Evolutionary conservation across 1,140 invertebrate genomes (phyloP).

Genomic region (Drosophila sucinea): DNA sequence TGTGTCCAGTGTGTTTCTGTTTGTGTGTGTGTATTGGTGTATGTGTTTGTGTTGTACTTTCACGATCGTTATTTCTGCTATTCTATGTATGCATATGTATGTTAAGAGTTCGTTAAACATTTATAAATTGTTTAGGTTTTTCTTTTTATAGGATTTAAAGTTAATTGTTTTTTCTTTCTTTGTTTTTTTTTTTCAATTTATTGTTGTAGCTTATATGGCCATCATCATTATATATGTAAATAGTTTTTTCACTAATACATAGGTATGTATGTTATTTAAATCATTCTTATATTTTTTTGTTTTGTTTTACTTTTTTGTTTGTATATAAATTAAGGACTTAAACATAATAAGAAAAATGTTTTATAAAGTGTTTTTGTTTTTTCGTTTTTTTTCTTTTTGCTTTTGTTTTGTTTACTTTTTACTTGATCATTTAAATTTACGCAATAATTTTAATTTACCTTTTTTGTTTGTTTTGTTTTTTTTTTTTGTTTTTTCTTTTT

Average conservation of each 20-base stretch:
- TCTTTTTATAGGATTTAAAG: conserved; percentile 67
- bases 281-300: conserved; percentile 60
- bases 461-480: conserved; percentile 60
- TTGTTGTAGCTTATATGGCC: conserved; percentile 80
- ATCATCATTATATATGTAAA: conserved; percentile 77
- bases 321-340: conserved; percentile 80
- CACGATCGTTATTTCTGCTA: conserved; percentile 65
- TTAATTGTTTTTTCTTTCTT: conserved; percentile 46
- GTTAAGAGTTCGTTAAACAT: conserved; percentile 79
- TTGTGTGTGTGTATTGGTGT: conserved; percentile 35
- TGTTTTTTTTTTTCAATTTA: conserved; percentile 55
- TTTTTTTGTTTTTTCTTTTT: conserved; percentile 32
- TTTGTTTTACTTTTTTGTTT: conserved; percentile 51
- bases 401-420: conserved; percentile 54
- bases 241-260: conserved; percentile 75
- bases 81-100: conserved; percentile 63
- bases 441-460: conserved; percentile 55
- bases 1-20: conserved; percentile 18
- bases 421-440: conserved; percentile 60
- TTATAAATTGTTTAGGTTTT: conserved; percentile 63
- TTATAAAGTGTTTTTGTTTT: conserved; percentile 68
- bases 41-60: conserved; percentile 52
- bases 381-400: conserved; percentile 45
- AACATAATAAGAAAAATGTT: conserved; percentile 77
- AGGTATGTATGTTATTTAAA: conserved; percentile 78